Base-by-base conservation (phyloP, 1,140 invertebrate species). In the Pogonomyrmex californicus region DNA sequence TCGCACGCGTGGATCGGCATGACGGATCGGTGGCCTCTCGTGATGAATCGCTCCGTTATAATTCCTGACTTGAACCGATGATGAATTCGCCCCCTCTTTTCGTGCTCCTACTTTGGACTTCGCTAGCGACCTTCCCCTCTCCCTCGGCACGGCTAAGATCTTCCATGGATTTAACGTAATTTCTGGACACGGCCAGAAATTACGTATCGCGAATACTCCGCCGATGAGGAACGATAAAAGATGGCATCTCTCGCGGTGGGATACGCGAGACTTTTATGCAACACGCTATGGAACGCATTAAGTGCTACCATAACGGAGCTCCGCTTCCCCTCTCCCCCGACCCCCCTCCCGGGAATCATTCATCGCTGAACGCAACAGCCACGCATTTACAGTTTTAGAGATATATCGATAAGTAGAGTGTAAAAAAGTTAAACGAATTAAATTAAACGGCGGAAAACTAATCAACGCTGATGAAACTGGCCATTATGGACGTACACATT, bases 31-130 rank as follows among this genome's bases (percentile, higher is more conserved):
- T 88, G 86, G 87, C 87, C 90, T 82, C 92, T 90, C 88, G 90
- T 95, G 94, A 95, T 95, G 93, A 94, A 95, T 94, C 94, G 94
- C 92, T 90, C 92, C 91, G 93, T 93, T 94, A 93, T 94, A 93
- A 95, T 94, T 95, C 92, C 88, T 92, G 93, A 93, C 93, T 94
- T 91, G 93, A 90, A 93, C 93, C 91, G 93, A 94, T 94, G 94
- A 94, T 94, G 92, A 94, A 95, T 95, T 93, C 91, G 81, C 76
- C 88, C 88, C 86, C 79, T 63, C 89, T 85, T 68, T 68, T 58
- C 86, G 60, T 51, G 17, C 62, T 83, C 86, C 77, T 44, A 75
- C 62, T 83, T 86, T 79, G 65, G 81, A 23, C 44, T 60, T 62
- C 49, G 76, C 78, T 38, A 85, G 79, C 71, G 77, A 81, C 65